Evolutionary conservation across 2,797 vertebrate species (phyloP), one percentile per base, ranked within the genome.

Genomic region (Tapera naevia): DNA sequence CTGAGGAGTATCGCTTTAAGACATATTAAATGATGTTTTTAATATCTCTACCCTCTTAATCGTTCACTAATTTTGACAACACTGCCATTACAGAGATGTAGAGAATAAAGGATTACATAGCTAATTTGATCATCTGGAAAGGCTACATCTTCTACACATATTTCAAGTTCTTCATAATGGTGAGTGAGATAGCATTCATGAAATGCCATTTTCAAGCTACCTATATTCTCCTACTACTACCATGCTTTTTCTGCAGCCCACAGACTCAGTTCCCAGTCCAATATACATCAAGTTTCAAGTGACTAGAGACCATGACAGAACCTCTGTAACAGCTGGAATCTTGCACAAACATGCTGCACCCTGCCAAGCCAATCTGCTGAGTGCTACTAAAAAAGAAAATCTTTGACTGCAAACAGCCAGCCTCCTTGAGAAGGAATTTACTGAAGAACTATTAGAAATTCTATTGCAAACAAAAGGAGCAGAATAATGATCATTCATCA

Each of bases 401-500:
- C 94, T 94, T 97, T 97, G 96, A 98, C 97, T 97, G 97, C 48
- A 93, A 98, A 97, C 97, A 98, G 98, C 96, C 98, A 98, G 97
- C 94, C 80, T 97, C 88, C 94, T 83, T 96, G 96, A 90, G 96
- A 98, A 98, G 96, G 85, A 90, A 94, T 93, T 96, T 37, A 8
- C 80, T 88, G 80, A 96, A 90, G 45, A 78, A 93, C 51, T 81
- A 65, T 61, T 75, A 48, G 74, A 92, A 93, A 66, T 92, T 91
- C 73, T 64, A 54, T 23, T 18, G 62, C 27, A 89, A 94, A 90
- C 2, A 53, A 81, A 88, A 91, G 28, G 6, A 93, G 22, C 9
- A 74, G 13, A 85, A 56, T 60, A 87, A 74, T 17, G 4, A 92
- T 19, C 39, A 89, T 23, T 67, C 46, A 88, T 45, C 48, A 82